phyloP scores from a whole-genome alignment of 2,797 vertebrate genomes.

The Craterocephalus amniculus region DNA sequence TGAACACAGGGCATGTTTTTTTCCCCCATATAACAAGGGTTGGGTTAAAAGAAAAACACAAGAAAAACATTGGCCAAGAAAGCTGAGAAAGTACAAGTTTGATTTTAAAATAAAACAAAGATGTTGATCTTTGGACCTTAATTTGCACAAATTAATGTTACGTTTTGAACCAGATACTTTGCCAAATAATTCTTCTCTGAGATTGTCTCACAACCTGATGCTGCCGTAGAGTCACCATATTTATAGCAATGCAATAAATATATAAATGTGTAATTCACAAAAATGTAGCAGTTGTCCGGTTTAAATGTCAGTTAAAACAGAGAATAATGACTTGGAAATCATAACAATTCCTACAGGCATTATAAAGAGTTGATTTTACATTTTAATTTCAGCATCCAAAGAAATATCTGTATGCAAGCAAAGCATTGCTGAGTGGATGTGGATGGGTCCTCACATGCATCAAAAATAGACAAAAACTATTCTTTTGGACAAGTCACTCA shows the following conservation, averaged over 20 bases:
- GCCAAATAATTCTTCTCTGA: slow-evolving; percentile 4
- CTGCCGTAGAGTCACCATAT: background rate
- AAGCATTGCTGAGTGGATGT: background rate
- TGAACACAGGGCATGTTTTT: background rate
- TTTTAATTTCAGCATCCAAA: background rate
- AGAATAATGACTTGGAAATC: background rate
- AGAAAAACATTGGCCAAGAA: background rate
- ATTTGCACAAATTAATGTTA: slow-evolving; percentile 36
- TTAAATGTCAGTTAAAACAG: slow-evolving; percentile 1
- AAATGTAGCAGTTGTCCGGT: background rate
- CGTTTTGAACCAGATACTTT: slow-evolving; percentile 13
- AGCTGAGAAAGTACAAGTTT: slow-evolving; percentile 19
- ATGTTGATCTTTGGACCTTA: slow-evolving; percentile 35
- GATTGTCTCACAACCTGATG: slow-evolving; percentile 2
- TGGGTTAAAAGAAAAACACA: no score
- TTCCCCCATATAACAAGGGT: no score
- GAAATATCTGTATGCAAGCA: background rate
- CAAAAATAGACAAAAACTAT: no score
- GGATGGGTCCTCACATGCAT: no score
- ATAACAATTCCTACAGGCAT: background rate
- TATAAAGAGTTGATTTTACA: background rate
- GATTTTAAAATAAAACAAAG: slow-evolving; percentile 37
- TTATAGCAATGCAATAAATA: slow-evolving; percentile 6
- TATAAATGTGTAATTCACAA: slow-evolving; percentile 17
- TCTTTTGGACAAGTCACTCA: no score